Percentiles rank a stretch among this genome's conserved stretches.
Evolutionary conservation across 2,797 vertebrate genomes (phyloP).

Genomic region (Poeciliopsis infans): DNA sequence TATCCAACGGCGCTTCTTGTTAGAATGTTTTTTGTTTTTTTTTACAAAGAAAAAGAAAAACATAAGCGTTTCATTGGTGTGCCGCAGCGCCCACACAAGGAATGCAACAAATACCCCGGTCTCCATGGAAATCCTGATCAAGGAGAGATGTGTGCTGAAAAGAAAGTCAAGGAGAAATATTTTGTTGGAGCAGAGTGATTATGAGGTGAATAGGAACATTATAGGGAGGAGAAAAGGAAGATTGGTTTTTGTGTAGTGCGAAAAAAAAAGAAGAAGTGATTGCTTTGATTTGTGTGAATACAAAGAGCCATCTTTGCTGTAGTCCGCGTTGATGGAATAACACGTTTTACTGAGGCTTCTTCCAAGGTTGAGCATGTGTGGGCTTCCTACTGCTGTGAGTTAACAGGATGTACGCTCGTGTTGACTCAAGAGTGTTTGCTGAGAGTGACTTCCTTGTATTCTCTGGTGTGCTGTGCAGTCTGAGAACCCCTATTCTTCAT

Average conservation of each 20-base stretch:
- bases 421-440: slow-evolving; percentile 43
- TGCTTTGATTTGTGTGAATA: slow-evolving; percentile 57
- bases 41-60: slow-evolving; percentile 6
- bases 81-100: slow-evolving; percentile 32
- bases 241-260: slow-evolving; percentile 48
- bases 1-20: slow-evolving; percentile 10
- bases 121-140: slow-evolving; percentile 61
- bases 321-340: slow-evolving; percentile 49
- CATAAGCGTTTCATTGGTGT: slow-evolving; percentile 7
- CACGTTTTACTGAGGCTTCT: slow-evolving; percentile 40
- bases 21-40: slow-evolving; percentile 1
- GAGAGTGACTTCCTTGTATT: slow-evolving; percentile 17
- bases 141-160: slow-evolving; percentile 38
- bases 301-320: slow-evolving; percentile 34
- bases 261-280: slow-evolving; percentile 32
- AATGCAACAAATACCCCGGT: slow-evolving; percentile 42
- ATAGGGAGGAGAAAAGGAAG: slow-evolving; percentile 43
- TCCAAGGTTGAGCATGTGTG: slow-evolving; percentile 52
- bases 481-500: slow-evolving; percentile 15
- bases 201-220: slow-evolving; percentile 55
- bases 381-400: not conserved
- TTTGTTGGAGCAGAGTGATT: slow-evolving; percentile 51
- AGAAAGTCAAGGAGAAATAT: slow-evolving; percentile 64
- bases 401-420: slow-evolving; percentile 22
- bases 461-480: slow-evolving; percentile 22